Evolutionary conservation across 2,113 vertebrate species (phyloP).

Genomic region (Apistogramma diplotaenia): DNA sequence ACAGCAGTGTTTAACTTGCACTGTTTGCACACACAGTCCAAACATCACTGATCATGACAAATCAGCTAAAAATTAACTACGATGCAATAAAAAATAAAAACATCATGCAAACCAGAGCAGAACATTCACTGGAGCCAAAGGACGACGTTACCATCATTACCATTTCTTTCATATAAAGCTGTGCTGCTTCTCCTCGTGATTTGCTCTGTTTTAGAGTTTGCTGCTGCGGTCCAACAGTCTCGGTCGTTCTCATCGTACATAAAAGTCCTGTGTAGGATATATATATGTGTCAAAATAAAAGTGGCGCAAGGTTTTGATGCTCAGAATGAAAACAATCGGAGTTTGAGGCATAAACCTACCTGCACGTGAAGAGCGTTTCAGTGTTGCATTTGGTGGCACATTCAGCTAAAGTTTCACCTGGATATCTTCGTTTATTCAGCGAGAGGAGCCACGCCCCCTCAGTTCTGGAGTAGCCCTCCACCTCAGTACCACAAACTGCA

Average conservation of each 20-base stretch:
- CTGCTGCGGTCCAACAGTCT: constrained; percentile 67
- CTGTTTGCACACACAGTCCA: constrained; percentile 46
- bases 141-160: constrained; percentile 20
- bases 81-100: neutral
- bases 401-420: constrained; percentile 18
- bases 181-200: constrained; percentile 58
- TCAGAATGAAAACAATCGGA: neutral
- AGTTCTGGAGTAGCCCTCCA: constrained; percentile 68
- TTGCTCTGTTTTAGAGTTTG: constrained; percentile 72
- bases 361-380: constrained; percentile 74
- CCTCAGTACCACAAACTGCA: constrained; percentile 45
- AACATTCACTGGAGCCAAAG: neutral
- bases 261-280: constrained; percentile 65
- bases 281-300: neutral
- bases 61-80: constrained; percentile 15
- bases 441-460: constrained; percentile 75
- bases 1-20: neutral
- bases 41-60: neutral
- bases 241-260: constrained; percentile 75
- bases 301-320: neutral
- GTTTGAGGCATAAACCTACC: constrained; percentile 27
- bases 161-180: constrained; percentile 72
- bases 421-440: constrained; percentile 37
- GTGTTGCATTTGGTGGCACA: constrained; percentile 71
- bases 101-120: neutral